phyloP scores from a whole-genome alignment of 2,888 invertebrate genomes.

The Euplexia lucipara region DNA sequence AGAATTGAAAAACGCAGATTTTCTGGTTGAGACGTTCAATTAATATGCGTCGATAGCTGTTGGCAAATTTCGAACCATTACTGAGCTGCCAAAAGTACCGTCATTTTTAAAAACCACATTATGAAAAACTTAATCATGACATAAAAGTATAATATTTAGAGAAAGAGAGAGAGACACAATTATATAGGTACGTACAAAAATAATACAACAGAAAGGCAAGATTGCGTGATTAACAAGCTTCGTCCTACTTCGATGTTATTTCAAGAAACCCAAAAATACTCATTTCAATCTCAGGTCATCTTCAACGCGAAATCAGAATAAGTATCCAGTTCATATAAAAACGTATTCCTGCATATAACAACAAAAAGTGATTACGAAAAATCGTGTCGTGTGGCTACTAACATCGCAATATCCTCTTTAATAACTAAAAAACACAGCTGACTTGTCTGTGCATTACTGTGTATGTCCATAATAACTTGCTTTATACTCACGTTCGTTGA shows the following conservation, averaged over 20 bases:
- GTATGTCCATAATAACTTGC: slow-evolving; percentile 69
- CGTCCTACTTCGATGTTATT: neutral
- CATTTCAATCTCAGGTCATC: neutral
- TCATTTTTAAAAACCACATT: too few relatives aligned
- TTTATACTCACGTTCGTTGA: slow-evolving; percentile 73
- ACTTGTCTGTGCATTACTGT: slow-evolving; percentile 47
- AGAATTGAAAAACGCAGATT: neutral
- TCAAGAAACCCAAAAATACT: neutral
- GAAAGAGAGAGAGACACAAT: too few relatives aligned
- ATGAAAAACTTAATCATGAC: too few relatives aligned
- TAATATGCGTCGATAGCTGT: too few relatives aligned
- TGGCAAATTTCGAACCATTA: too few relatives aligned
- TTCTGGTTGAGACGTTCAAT: too few relatives aligned
- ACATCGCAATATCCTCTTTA: slow-evolving; percentile 35
- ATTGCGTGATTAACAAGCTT: too few relatives aligned
- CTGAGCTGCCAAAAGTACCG: too few relatives aligned
- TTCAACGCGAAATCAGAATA: neutral
- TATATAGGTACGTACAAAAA: too few relatives aligned
- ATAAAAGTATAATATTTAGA: too few relatives aligned
- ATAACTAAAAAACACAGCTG: slow-evolving; percentile 50
- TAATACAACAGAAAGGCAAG: too few relatives aligned
- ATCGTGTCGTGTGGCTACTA: slow-evolving; percentile 5
- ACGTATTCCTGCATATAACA: slow-evolving; percentile 6
- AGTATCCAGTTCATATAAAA: neutral
- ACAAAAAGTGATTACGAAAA: slow-evolving; percentile 18